Evolutionary conservation across 2,113 vertebrate genomes (phyloP), one percentile per base, ranked within the genome.

Genomic region (Dinomys branickii): DNA sequence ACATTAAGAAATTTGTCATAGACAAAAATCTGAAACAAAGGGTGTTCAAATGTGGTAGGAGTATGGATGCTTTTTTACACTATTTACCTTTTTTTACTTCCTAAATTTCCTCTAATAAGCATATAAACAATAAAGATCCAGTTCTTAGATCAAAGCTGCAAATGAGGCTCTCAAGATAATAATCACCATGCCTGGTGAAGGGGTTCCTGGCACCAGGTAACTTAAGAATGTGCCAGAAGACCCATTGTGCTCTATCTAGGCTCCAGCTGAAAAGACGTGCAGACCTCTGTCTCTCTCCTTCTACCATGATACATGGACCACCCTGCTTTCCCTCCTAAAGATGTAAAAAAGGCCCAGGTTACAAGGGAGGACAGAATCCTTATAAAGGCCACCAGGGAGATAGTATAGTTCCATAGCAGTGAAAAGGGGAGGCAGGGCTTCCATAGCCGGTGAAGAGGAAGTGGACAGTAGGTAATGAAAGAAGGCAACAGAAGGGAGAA

Each of bases 111-210:
- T 95, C 77, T 65, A 90, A 47, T 22, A 85, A 88, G 30, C 69
- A 88, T 47, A 12, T 80, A 89, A 94, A 61, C 14, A 92, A 92
- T 19, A 78, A 94, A 86, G 16, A 96, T n/a, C n/a, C 52, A 92
- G 73, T 22, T 69, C n/a, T 47, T 94, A 67, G 52, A 67, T 61
- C 71, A 92, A 30, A 75, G 52, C 59, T 93, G 16, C 13, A 90
- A 80, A 84, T 54, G 50, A 80, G 59, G 50, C 71, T 96, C 41
- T 88, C 84, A 81, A 59, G 33, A 67, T 52, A 47, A 59, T 52
- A 89, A 73, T 50, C 69, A 28, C 47, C 67, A 73, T 16, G 22
- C 85, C 54, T 35, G 85, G 41, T 50, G 58, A 92, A 77, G 20
- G 50, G 33, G 41, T 14, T 54, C 3, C 0, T 69, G 24, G 33